Evolutionary conservation across 1,140 invertebrate genomes (phyloP).

Genomic region (Neuroterus valhalla): DNA sequence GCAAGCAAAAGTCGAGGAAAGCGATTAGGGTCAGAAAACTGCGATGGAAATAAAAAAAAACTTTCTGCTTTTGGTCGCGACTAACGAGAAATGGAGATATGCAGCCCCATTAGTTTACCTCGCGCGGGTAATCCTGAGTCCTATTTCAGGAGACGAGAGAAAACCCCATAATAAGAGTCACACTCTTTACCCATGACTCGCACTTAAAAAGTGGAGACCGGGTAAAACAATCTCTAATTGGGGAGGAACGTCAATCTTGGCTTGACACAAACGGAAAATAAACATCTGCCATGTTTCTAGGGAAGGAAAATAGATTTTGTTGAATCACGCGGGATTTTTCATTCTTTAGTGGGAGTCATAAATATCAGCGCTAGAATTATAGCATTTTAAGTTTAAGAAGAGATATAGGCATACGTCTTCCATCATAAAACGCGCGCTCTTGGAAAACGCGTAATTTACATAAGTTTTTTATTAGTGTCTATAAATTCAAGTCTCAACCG

Average conservation of each 20-base stretch:
- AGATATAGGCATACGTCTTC: no score
- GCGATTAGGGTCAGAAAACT: not conserved
- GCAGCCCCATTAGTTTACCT: constrained; percentile 28
- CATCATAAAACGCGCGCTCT: no score
- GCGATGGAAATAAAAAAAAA: not conserved
- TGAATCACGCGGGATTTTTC: no score
- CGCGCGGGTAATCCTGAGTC: not conserved
- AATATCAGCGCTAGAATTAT: no score
- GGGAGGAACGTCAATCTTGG: not conserved
- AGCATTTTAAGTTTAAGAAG: no score
- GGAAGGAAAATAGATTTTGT: no score
- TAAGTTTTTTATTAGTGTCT: no score
- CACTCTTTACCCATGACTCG: not conserved
- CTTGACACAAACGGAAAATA: no score
- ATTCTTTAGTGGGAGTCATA: no score
- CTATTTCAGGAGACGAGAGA: constrained; percentile 20
- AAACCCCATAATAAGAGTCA: constrained; percentile 11
- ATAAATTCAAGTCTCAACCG: no score
- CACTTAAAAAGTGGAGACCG: not conserved
- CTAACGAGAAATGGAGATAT: constrained; percentile 24
- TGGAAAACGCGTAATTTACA: no score
- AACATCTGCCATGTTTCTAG: no score
- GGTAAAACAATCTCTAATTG: constrained; percentile 4
- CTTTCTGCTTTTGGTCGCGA: not conserved
- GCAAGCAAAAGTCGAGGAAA: not conserved